Evolutionary conservation across 2,113 vertebrate species (phyloP).

Genomic region (Typhlomys cinereus): DNA sequence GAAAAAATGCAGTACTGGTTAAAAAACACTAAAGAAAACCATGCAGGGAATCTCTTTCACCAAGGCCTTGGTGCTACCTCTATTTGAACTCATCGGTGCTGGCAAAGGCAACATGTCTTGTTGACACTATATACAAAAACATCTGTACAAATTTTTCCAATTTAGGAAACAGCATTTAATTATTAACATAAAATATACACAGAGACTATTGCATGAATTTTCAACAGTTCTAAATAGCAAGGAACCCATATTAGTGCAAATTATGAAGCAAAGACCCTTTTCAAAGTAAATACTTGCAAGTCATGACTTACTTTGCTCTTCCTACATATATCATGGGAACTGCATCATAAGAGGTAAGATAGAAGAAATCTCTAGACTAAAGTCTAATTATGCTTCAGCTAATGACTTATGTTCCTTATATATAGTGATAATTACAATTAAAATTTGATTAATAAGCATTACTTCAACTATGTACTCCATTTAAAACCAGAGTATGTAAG

Average conservation of each 20-base stretch:
- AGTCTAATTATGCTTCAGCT: slow-evolving; percentile 37
- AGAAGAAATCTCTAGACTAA: slow-evolving; percentile 43
- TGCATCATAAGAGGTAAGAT: slow-evolving; percentile 33
- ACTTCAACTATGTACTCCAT: slow-evolving; percentile 56
- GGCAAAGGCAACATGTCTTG: slow-evolving; percentile 1
- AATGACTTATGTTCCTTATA: slow-evolving; percentile 46
- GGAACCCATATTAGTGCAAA: slow-evolving; percentile 32
- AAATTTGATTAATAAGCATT: slow-evolving; percentile 48
- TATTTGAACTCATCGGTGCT: not conserved
- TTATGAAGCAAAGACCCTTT: slow-evolving; percentile 50
- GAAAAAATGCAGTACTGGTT: slow-evolving; percentile 20
- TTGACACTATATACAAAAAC: slow-evolving; percentile 12
- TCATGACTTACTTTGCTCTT: slow-evolving; percentile 54
- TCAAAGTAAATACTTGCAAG: slow-evolving; percentile 28
- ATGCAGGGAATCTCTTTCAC: not conserved
- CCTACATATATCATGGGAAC: slow-evolving; percentile 9
- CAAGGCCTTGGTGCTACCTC: not conserved
- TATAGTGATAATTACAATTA: not conserved
- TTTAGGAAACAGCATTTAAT: slow-evolving; percentile 27
- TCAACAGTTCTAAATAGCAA: slow-evolving; percentile 39
- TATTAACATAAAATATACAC: slow-evolving; percentile 24
- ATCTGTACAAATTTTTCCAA: slow-evolving; percentile 1
- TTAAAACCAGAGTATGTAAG: slow-evolving; percentile 42
- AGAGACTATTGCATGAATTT: slow-evolving; percentile 14
- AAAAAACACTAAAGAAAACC: slow-evolving; percentile 42